Conservation (phyloP, 2,888 invertebrate species). For the Heteromurus nitidus region DNA sequence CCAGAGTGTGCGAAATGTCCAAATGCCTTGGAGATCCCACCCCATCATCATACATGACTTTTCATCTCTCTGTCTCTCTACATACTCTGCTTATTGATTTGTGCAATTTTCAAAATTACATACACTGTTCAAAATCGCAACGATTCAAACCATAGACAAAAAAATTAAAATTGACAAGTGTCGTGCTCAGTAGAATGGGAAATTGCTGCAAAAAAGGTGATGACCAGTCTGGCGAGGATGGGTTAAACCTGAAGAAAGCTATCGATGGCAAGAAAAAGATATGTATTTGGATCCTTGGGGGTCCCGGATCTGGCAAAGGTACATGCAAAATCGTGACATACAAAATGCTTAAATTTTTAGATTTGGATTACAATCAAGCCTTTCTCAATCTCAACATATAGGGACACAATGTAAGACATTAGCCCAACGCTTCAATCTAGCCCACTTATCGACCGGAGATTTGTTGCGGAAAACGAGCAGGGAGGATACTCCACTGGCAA, state of each 20-base stretch:
- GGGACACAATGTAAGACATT: slow-evolving; percentile 33
- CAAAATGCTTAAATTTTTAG: background rate
- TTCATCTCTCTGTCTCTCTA: too few relatives aligned
- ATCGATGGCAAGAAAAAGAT: slow-evolving; percentile 30
- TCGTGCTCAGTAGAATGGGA: slow-evolving; percentile 8
- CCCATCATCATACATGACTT: too few relatives aligned
- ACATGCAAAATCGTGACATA: background rate
- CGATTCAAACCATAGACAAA: too few relatives aligned
- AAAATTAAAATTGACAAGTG: too few relatives aligned
- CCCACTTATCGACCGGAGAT: slow-evolving; percentile 40
- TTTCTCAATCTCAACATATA: too few relatives aligned
- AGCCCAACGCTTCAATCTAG: slow-evolving; percentile 20
- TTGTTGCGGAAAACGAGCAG: slow-evolving; percentile 4
- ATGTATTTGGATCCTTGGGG: slow-evolving; percentile 42
- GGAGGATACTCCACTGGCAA: background rate
- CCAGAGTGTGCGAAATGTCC: too few relatives aligned
- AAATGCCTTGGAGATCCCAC: too few relatives aligned
- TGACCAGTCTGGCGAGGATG: background rate
- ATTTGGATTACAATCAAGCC: slow-evolving; percentile 3
- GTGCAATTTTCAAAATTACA: too few relatives aligned
- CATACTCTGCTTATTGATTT: too few relatives aligned
- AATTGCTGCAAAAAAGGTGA: background rate
- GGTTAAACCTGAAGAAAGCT: background rate
- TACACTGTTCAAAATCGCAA: too few relatives aligned
- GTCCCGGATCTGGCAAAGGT: slow-evolving; percentile 46